These are phyloP conservation scores for Thalassaphorura encarpata DNA, from an alignment of 1,140 invertebrate species.

Conservation along the genomic window DNA sequence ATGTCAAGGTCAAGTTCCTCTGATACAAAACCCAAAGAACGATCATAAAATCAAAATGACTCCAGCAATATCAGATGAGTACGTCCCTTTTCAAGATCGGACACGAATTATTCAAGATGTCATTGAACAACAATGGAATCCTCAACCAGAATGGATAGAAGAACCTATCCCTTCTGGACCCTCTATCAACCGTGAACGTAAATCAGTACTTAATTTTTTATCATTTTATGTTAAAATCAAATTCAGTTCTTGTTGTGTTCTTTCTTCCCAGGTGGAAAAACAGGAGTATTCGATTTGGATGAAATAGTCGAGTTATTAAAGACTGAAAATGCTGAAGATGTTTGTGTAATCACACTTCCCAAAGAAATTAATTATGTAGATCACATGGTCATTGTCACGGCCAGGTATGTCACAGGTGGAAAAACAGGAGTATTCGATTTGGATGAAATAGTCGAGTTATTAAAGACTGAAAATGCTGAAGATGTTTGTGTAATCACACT, in stretches of 20 bases:
- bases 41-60: background rate
- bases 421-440: constrained; percentile 71
- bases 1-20: background rate
- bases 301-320: constrained; percentile 66
- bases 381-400: constrained; percentile 67
- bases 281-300: constrained; percentile 75
- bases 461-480: constrained; percentile 62
- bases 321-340: constrained; percentile 63
- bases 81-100: constrained; percentile 15
- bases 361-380: constrained; percentile 64
- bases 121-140: constrained; percentile 24
- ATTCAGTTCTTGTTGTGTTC: constrained; percentile 3
- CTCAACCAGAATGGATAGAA: background rate
- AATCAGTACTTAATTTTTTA: background rate
- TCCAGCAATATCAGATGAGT: constrained; percentile 7
- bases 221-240: no score
- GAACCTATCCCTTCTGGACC: background rate
- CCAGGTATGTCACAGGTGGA: constrained; percentile 56
- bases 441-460: constrained; percentile 66
- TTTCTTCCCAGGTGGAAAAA: constrained; percentile 54
- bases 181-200: background rate
- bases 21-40: background rate
- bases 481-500: constrained; percentile 72
- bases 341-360: constrained; percentile 70
- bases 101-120: constrained; percentile 25